These are phyloP conservation scores for Caradrina clavipalpis DNA, from an alignment of 2,888 invertebrate genomes.

Conservation along the genomic window DNA sequence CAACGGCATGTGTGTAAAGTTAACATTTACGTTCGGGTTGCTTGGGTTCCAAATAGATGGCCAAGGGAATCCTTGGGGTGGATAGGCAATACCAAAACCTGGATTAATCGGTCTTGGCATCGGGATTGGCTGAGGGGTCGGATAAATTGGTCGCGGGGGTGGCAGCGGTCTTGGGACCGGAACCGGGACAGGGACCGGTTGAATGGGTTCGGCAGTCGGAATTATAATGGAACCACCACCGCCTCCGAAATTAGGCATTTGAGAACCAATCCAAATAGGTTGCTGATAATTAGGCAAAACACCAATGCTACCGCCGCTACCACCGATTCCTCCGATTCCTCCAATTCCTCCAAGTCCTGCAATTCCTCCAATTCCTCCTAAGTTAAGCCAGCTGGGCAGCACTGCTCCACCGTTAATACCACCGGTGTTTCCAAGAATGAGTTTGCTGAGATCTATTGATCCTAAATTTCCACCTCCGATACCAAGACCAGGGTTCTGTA, in stretches of 20 bases:
- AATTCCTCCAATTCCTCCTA: slow-evolving; percentile 10
- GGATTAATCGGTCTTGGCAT: slow-evolving; percentile 24
- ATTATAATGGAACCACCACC: slow-evolving; percentile 15
- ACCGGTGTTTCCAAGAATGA: slow-evolving; percentile 22
- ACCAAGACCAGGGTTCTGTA: slow-evolving; percentile 39
- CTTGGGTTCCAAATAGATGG: slow-evolving; percentile 31
- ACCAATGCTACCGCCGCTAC: background rate
- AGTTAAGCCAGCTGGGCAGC: slow-evolving; percentile 27
- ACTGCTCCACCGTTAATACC: background rate
- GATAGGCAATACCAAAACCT: slow-evolving; percentile 21
- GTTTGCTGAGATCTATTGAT: slow-evolving; percentile 21
- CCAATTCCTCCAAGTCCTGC: slow-evolving; percentile 3
- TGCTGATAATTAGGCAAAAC: slow-evolving; percentile 21
- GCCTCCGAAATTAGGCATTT: slow-evolving; percentile 17
- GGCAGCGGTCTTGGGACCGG: slow-evolving; percentile 18
- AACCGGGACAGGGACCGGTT: slow-evolving; percentile 19
- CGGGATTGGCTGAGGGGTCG: slow-evolving; percentile 20
- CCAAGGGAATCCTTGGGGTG: slow-evolving; percentile 16
- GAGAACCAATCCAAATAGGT: slow-evolving; percentile 45
- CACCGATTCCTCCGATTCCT: background rate
- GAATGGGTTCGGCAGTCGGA: slow-evolving; percentile 14
- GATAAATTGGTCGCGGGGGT: slow-evolving; percentile 21
- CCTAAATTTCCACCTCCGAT: slow-evolving; percentile 18
- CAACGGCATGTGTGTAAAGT: slow-evolving; percentile 25
- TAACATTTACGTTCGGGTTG: slow-evolving; percentile 25